Conservation (phyloP, 1,140 invertebrate species). For the fruit fly (Drosophila melanogaster) region Release_6_plus_ISO1_MT NT_033779.5:8145001-8145500, state of each 20-base stretch:
- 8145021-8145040: background rate
- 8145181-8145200: background rate
- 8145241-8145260: too few relatives aligned
- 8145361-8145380: constrained; percentile 73
- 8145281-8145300: background rate
- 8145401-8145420: constrained; percentile 27
- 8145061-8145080: background rate
- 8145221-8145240: too few relatives aligned
- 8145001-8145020: background rate
- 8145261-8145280: too few relatives aligned
- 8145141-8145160: background rate
- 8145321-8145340: constrained; percentile 1
- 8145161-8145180: background rate
- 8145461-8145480: background rate
- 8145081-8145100: background rate
- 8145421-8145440: constrained; percentile 31
- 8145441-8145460: constrained; percentile 17
- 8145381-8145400: constrained; percentile 54
- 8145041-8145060: background rate
- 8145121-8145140: background rate
- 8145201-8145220: background rate
- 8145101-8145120: background rate
- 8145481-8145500: constrained; percentile 62
- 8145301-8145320: background rate
- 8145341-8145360: constrained; percentile 76